Evolutionary conservation across 1,140 invertebrate genomes (phyloP).

Genomic region (Lutraria rhynchaena): DNA sequence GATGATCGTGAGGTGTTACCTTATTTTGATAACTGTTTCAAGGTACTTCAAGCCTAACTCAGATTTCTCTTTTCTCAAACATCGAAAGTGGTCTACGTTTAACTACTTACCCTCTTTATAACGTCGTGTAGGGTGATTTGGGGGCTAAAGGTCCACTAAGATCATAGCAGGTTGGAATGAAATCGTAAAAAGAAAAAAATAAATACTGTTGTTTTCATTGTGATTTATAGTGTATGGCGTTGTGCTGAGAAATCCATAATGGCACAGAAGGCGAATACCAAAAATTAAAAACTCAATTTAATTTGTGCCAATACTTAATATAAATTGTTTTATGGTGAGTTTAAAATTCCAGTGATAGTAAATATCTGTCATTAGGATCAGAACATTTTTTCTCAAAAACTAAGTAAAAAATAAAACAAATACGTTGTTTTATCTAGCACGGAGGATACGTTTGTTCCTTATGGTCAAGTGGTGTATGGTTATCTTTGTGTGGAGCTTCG

Average conservation of each 20-base stretch:
- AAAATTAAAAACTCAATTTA: not conserved
- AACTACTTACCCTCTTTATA: no score
- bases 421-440: slow-evolving; percentile 2
- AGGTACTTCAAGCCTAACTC: no score
- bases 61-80: no score
- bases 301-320: not conserved
- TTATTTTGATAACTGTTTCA: no score
- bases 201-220: no score
- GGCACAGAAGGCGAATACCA: not conserved
- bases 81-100: no score
- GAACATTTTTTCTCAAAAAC: not conserved
- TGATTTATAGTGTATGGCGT: no score
- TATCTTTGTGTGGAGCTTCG: slow-evolving; percentile 34
- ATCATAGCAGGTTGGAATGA: no score
- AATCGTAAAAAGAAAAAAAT: no score
- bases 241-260: not conserved
- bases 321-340: not conserved
- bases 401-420: not conserved
- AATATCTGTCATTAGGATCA: not conserved
- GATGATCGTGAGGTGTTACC: no score
- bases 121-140: no score
- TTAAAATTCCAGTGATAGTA: not conserved
- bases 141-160: no score
- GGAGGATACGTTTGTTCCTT: slow-evolving; percentile 9
- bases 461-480: not conserved